phyloP scores from a whole-genome alignment of 1,140 invertebrate genomes.

The Camponotus vicinus region DNA sequence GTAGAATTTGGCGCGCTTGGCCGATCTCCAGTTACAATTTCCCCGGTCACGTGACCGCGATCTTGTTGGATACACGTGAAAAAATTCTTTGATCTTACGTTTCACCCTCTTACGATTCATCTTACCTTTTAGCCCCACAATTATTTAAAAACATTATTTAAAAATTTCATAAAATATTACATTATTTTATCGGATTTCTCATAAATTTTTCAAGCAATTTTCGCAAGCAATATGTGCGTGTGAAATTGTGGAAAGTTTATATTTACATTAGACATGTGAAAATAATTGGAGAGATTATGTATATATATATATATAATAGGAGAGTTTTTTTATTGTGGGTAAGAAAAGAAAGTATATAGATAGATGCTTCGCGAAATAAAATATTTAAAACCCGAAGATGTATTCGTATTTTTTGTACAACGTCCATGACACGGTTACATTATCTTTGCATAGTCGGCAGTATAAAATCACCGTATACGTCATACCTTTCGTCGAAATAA shows the following conservation, averaged over 20 bases:
- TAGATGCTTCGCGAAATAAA: neutral
- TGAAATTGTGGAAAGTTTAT: neutral
- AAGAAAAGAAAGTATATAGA: neutral
- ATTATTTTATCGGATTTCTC: slow-evolving; percentile 12
- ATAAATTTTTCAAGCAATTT: neutral
- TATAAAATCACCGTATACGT: neutral
- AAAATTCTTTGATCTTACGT: slow-evolving; percentile 32
- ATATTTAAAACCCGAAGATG: neutral
- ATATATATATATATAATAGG: neutral
- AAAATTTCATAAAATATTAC: slow-evolving; percentile 2
- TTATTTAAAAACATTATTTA: neutral
- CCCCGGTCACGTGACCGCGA: neutral
- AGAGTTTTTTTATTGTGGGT: neutral
- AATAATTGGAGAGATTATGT: neutral
- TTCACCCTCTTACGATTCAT: neutral
- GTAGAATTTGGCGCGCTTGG: slow-evolving; percentile 49
- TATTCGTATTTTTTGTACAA: neutral
- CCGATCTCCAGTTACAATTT: slow-evolving; percentile 52
- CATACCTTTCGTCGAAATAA: neutral
- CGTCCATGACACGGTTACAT: neutral
- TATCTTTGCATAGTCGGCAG: neutral
- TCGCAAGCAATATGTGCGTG: neutral
- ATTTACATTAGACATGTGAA: neutral
- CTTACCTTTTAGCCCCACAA: neutral
- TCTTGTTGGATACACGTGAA: neutral